Conservation (phyloP, 2,888 invertebrate species). For the Drosophila algonquin region DNA sequence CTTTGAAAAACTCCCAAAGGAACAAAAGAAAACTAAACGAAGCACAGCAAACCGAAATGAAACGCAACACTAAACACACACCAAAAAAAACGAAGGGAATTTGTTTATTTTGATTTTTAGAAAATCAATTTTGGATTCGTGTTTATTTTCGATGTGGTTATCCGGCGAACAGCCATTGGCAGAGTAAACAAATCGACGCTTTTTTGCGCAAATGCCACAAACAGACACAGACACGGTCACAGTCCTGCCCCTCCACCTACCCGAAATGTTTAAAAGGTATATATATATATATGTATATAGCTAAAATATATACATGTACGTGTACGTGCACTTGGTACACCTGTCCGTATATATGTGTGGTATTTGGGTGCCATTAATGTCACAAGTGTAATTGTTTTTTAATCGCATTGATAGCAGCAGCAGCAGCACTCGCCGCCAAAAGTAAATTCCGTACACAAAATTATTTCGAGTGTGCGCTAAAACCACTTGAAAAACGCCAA, state of each 20-base stretch:
- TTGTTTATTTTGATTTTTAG: constrained; percentile 72
- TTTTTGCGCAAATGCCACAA: constrained; percentile 66
- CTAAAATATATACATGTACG: constrained; percentile 14
- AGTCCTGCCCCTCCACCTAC: not conserved
- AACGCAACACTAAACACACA: constrained; percentile 1
- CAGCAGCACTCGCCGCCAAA: constrained; percentile 17
- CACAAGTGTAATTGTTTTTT: constrained; percentile 78
- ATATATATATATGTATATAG: not conserved
- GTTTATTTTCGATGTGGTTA: constrained; percentile 77
- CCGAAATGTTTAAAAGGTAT: not conserved
- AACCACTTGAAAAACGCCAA: constrained; percentile 62
- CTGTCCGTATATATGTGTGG: not conserved
- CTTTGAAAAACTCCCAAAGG: constrained; percentile 10
- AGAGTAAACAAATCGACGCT: constrained; percentile 68
- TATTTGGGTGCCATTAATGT: constrained; percentile 60
- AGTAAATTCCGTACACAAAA: constrained; percentile 49
- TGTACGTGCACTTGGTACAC: not conserved
- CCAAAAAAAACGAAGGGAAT: constrained; percentile 39
- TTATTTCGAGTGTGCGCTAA: constrained; percentile 67
- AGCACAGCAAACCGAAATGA: constrained; percentile 42
- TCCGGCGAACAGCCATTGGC: constrained; percentile 48
- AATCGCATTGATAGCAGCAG: constrained; percentile 71
- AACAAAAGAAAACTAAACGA: constrained; percentile 8
- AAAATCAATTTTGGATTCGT: constrained; percentile 73
- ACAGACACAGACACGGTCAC: constrained; percentile 30